Evolutionary conservation across 2,888 invertebrate species (phyloP), one percentile per base, ranked within the genome.

Genomic region (Oxycera nigricornis): DNA sequence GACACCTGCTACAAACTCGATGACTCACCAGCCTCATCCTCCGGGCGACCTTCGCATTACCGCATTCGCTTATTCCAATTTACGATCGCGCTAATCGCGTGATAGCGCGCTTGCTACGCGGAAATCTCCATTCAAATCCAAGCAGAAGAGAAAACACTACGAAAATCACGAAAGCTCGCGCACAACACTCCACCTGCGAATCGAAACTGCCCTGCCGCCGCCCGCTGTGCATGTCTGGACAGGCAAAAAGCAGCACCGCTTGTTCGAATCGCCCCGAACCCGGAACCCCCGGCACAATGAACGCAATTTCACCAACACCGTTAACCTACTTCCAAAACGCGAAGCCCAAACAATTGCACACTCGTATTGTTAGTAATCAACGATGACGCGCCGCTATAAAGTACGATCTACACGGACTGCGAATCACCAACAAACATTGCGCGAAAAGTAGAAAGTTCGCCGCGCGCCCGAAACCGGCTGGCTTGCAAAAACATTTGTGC

Each of bases 321-420:
- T 61, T 61, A 61, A 35, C 61, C 61, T 17, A 61, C 61, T 61
- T 61, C 17, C 35, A 20, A 31, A 31, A 35, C n/a, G 46, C 14
- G n/a, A 3, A 46, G 17, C 46, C 46, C 14, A 46, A 46, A 46
- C 11, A 35, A 35, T 35, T 11, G 35, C 35, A 7, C 35, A 35
- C 35, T 35, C 7, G 6, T 35, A n/a, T n/a, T 46, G 14, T 46
- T 46, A 17, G 46, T 46, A 46, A 46, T 46, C 46, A 46, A 46
- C 46, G 46, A 46, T 46, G 46, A 46, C 46, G 46, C 46, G 46
- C 46, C 3, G 35, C 35, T 35, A 6, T 11, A 35, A n/a, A n/a
- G n/a, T n/a, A n/a, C 6, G 17, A 46, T 17, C 11, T n/a, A 46
- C 14, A 3, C n/a, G 3, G 14, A 46, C 17, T 46, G 3, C 46